Conservation (phyloP, 2,113 vertebrate species). For the Mormoops blainvillei region DNA sequence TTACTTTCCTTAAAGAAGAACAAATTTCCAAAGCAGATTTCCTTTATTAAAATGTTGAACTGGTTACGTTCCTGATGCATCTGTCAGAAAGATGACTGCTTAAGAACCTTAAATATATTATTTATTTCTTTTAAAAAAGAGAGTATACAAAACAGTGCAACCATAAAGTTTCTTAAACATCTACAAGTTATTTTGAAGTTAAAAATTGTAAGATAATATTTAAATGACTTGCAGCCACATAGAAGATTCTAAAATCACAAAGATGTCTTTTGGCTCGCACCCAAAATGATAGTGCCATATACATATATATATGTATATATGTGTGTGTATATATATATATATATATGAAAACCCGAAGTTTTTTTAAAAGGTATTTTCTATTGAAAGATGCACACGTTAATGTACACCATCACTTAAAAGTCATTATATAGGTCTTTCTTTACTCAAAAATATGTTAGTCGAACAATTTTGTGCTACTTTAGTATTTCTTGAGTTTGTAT, state of each 20-base stretch:
- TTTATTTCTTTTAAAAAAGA: not conserved
- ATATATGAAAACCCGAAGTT: not conserved
- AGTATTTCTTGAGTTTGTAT: not conserved
- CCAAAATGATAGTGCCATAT: not conserved
- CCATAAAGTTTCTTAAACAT: not conserved
- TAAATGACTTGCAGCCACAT: not conserved
- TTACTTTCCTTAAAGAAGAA: not conserved
- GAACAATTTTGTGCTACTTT: slow-evolving; percentile 3
- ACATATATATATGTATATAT: too few species aligned
- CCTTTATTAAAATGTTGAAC: not conserved
- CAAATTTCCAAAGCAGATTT: not conserved
- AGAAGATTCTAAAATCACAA: not conserved
- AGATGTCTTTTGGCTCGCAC: not conserved
- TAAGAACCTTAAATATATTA: not conserved
- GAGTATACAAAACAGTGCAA: not conserved
- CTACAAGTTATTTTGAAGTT: not conserved
- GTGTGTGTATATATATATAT: not conserved
- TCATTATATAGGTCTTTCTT: not conserved
- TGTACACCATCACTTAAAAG: not conserved
- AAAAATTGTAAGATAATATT: not conserved
- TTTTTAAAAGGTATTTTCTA: not conserved
- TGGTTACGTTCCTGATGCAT: not conserved
- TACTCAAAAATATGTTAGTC: not conserved
- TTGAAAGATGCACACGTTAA: not conserved
- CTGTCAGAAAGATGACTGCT: not conserved